phyloP scores from a whole-genome alignment of 2,888 invertebrate genomes.

The Eupithecia inturbata region DNA sequence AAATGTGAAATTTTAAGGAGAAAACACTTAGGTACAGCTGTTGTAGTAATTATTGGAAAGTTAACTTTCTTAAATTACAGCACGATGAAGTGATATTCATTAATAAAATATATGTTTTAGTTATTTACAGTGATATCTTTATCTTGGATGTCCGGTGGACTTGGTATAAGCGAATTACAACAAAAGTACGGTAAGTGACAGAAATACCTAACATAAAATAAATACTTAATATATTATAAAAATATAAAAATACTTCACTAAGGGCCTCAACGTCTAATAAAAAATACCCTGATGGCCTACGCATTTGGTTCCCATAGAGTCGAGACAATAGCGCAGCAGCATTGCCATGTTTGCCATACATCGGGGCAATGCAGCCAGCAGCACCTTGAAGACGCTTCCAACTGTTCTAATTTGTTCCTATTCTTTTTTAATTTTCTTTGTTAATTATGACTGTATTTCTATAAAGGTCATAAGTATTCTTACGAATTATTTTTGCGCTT shows the following conservation, averaged over 20 bases:
- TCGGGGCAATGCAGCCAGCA: background rate
- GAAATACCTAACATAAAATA: background rate
- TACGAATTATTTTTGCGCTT: background rate
- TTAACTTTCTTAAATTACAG: background rate
- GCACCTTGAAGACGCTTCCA: background rate
- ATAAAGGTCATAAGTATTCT: background rate
- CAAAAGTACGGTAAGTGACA: background rate
- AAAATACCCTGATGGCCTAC: too few species aligned
- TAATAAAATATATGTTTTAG: background rate
- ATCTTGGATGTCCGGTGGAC: background rate
- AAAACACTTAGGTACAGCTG: too few species aligned
- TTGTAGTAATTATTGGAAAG: background rate
- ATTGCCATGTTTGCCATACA: background rate
- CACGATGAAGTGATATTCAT: background rate
- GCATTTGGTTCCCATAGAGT: background rate
- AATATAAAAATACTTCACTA: too few species aligned
- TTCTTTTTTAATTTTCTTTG: background rate
- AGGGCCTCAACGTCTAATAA: too few species aligned
- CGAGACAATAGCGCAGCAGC: background rate
- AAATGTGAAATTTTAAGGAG: too few species aligned
- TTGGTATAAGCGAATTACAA: background rate
- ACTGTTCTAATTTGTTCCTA: background rate
- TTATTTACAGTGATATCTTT: background rate
- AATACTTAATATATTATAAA: background rate
- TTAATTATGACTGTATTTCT: background rate